Evolutionary conservation across 2,888 invertebrate species (phyloP), one percentile per base, ranked within the genome.

Genomic region (Drosophila phalerata): DNA sequence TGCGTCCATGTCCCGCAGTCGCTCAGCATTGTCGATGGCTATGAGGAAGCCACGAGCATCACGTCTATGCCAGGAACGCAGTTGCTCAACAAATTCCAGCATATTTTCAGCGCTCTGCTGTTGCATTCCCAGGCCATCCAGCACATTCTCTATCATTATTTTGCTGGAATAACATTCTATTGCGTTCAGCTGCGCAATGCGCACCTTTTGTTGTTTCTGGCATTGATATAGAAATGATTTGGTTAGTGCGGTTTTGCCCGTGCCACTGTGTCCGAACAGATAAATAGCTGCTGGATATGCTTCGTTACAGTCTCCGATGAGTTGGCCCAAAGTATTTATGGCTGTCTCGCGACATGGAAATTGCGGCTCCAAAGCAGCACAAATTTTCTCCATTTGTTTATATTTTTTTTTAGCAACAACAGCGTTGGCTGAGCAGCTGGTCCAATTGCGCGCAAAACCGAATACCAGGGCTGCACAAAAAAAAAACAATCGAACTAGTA

Each of bases 1-100:
- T 13, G 93, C 93, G 77, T 97, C 96, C 94, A 96, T 95, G 68
- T 95, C 94, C 47, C 97, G 94, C 19, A 98, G 93, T 79, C 96
- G 94, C 75, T 98, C 97, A 32, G 97, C 96, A 91, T 96, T 96
- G 90, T 98, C 97, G 51, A 98, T 93, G 22, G 97, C 94, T 74
- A 97, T 93, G 38, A 96, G 93, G 19, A 95, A 94, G 19, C 88
- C 90, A 62, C 81, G 32, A 4, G 22, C 10, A 1, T 49, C 32
- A 5, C 1, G 43, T 0, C 52, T 48, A 37, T 85, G 70, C 13
- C 88, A 73, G 2, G 82, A 81, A 4, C 92, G 91, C 9, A 96
- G 90, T 52, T 91, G 88, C 32, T 92, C 92, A 13, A 95, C 93
- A 81, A 97, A 95, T 74, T 96, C 96, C 90, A 95, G 94, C 83